Conservation (phyloP, 1,140 invertebrate species). For the Drosophila pachea region DNA sequence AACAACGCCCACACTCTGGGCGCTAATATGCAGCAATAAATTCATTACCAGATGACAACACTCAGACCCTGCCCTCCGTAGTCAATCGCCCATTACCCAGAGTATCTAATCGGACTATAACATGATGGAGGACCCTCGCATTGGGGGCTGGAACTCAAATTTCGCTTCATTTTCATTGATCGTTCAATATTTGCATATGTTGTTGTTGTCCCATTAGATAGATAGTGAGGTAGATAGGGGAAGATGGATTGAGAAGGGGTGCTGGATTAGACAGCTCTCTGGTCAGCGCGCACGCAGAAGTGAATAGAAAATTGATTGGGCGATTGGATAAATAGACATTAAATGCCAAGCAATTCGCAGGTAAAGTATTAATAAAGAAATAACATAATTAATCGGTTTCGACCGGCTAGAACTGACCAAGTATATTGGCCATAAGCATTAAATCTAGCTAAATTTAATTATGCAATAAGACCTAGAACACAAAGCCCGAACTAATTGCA, state of each 20-base stretch:
- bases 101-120: slow-evolving; percentile 62
- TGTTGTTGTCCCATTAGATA: background rate
- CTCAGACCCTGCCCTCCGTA: slow-evolving; percentile 1
- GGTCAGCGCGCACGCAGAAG: slow-evolving; percentile 11
- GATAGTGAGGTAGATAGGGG: background rate
- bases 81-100: background rate
- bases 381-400: slow-evolving; percentile 56
- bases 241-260: background rate
- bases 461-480: too few relatives aligned
- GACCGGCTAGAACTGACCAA: background rate
- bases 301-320: slow-evolving; percentile 34
- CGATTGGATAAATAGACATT: slow-evolving; percentile 35
- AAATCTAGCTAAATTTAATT: too few relatives aligned
- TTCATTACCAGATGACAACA: slow-evolving; percentile 43
- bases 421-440: too few relatives aligned
- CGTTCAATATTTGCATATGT: slow-evolving; percentile 44
- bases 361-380: slow-evolving; percentile 17
- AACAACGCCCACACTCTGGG: slow-evolving; percentile 22
- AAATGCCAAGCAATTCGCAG: slow-evolving; percentile 16
- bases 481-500: too few relatives aligned
- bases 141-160: slow-evolving; percentile 19
- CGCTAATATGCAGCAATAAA: slow-evolving; percentile 59
- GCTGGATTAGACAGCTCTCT: background rate
- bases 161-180: slow-evolving; percentile 59
- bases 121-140: slow-evolving; percentile 8